These are phyloP conservation scores for Pseudomugil gertrudae DNA, from an alignment of 2,797 vertebrate species.

Conservation along the genomic window DNA sequence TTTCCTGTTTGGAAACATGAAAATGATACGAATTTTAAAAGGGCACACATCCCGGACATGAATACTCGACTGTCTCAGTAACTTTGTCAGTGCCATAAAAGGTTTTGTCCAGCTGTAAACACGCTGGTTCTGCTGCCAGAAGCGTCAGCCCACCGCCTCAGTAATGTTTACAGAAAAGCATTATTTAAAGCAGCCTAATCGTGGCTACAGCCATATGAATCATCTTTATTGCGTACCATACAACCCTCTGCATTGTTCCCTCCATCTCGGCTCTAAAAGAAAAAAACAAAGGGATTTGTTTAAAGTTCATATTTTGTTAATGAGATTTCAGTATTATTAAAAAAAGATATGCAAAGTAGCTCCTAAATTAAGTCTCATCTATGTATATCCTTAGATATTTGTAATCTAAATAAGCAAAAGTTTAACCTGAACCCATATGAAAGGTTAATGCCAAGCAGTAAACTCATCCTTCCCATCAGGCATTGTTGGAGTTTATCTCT, in stretches of 20 bases:
- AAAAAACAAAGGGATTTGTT: no score
- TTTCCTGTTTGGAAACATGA: conserved; percentile 18
- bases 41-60: neutral
- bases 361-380: neutral
- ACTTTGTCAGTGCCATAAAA: neutral
- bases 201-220: no score
- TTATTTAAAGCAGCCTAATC: no score
- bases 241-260: neutral
- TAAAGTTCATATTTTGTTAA: no score
- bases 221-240: no score
- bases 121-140: neutral
- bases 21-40: conserved; percentile 12
- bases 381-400: neutral
- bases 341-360: no score
- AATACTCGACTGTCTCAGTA: neutral
- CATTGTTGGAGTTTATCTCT: conserved; percentile 27
- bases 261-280: neutral
- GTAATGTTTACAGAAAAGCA: no score
- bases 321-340: neutral
- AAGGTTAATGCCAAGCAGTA: conserved; percentile 27
- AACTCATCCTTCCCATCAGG: conserved; percentile 46
- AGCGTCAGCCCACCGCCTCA: no score
- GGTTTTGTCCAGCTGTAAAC: conserved; percentile 3
- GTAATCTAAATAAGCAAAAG: neutral
- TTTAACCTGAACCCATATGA: neutral